These are phyloP conservation scores for Littorina saxatilis DNA, from an alignment of 1,140 invertebrate species.

Conservation along the genomic window DNA sequence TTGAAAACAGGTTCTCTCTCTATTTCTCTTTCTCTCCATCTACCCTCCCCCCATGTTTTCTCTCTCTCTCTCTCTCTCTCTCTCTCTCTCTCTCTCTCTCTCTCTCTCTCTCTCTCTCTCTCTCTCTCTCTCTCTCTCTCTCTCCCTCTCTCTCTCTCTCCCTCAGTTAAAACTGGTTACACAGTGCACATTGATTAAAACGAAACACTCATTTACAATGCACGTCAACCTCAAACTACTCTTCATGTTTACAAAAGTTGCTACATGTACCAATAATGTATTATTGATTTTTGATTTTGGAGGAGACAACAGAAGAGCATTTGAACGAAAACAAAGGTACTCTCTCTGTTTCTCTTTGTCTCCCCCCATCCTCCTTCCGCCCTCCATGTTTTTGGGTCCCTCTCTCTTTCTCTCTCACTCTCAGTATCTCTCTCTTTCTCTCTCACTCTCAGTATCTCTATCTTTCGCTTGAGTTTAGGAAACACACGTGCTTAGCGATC, in stretches of 20 bases:
- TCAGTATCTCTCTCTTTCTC: neutral
- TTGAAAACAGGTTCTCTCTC: neutral
- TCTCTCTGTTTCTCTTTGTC: constrained; percentile 1
- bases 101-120: constrained; percentile 28
- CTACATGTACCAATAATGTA: too few species aligned
- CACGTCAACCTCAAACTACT: too few species aligned
- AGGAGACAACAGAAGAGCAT: too few species aligned
- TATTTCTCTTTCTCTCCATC: constrained; percentile 7
- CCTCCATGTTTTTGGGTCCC: constrained; percentile 1
- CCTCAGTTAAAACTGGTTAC: too few species aligned
- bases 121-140: constrained; percentile 21
- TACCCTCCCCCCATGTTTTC: constrained; percentile 6
- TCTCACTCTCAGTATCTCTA: neutral
- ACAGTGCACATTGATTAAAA: too few species aligned
- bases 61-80: constrained; percentile 28
- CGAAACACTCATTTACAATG: too few species aligned
- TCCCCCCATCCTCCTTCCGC: constrained; percentile 11
- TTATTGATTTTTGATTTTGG: too few species aligned
- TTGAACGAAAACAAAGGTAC: too few species aligned
- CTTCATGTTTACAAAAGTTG: too few species aligned
- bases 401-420: constrained; percentile 13
- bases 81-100: constrained; percentile 28
- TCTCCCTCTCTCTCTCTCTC: constrained; percentile 23
- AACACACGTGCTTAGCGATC: neutral
- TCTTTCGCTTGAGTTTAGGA: neutral